Percentiles rank a stretch among this genome's conserved stretches.
Conservation (phyloP, 2,113 vertebrate species). For the Corynorhinus townsendii region DNA sequence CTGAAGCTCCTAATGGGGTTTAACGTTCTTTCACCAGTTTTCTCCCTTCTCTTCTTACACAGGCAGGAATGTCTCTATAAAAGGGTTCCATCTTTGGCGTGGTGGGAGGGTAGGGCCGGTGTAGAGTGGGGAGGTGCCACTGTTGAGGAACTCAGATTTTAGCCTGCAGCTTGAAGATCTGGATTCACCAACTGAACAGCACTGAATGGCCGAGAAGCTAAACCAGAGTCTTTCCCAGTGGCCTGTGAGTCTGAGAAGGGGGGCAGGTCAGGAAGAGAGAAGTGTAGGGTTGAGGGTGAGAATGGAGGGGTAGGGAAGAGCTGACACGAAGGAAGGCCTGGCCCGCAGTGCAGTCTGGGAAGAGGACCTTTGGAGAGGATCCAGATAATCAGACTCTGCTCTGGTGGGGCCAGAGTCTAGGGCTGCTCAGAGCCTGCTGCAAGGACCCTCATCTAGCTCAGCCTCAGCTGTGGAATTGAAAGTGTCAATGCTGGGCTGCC, state of each 20-base stretch:
- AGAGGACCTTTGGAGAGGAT: background rate
- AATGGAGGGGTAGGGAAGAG: background rate
- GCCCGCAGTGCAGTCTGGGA: background rate
- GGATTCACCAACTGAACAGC: background rate
- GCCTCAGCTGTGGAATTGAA: background rate
- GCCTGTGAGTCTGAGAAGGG: conserved; percentile 6
- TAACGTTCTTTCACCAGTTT: background rate
- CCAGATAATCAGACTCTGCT: background rate
- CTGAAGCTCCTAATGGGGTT: background rate
- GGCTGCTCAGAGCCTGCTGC: background rate
- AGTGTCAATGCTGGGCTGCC: background rate
- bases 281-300: background rate
- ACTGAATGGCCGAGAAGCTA: background rate
- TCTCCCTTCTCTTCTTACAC: background rate
- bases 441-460: background rate
- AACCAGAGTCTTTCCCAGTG: background rate
- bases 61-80: background rate
- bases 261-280: background rate
- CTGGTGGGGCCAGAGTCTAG: background rate
- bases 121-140: background rate
- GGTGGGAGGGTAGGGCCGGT: background rate
- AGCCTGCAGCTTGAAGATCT: background rate
- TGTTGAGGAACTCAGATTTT: background rate
- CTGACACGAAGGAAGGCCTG: background rate
- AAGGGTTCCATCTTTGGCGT: background rate